Percentiles rank a stretch among this genome's conserved stretches.
Evolutionary conservation across 2,888 invertebrate species (phyloP).

Genomic region (Sesamia inferens): DNA sequence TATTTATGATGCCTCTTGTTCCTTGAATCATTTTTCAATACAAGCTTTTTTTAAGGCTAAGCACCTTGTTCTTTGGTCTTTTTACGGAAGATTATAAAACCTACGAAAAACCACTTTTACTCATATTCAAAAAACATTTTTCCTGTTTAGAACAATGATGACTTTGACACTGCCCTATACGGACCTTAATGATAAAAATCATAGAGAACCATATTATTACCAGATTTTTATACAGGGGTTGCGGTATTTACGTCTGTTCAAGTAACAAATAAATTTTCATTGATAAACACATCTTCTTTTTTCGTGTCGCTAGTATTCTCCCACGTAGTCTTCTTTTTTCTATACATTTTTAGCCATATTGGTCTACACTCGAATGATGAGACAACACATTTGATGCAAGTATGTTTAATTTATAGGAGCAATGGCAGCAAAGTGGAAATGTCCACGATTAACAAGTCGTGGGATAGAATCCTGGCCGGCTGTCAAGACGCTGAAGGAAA

Average conservation of each 20-base stretch:
- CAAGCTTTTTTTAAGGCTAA: not conserved
- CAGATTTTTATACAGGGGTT: not conserved
- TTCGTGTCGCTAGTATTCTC: not conserved
- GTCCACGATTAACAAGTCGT: too few relatives aligned
- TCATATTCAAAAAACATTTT: not conserved
- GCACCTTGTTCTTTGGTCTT: not conserved
- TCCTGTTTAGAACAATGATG: not conserved
- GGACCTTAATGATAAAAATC: too few relatives aligned
- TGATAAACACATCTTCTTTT: not conserved
- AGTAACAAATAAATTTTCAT: not conserved
- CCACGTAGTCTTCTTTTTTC: not conserved
- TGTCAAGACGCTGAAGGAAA: too few relatives aligned
- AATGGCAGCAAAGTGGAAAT: too few relatives aligned
- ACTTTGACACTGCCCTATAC: not conserved
- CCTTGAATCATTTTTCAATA: constrained; percentile 8
- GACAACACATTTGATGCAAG: too few relatives aligned
- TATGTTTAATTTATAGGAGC: too few relatives aligned
- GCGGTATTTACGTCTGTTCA: not conserved
- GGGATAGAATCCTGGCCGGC: too few relatives aligned
- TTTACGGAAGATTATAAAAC: not conserved
- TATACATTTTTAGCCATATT: not conserved
- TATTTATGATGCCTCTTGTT: constrained; percentile 33
- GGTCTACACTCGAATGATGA: too few relatives aligned
- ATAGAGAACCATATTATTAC: not conserved
- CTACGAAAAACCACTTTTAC: too few relatives aligned